Percentiles rank a stretch among this genome's conserved stretches.
Evolutionary conservation across 2,797 vertebrate genomes (phyloP).

Genomic region (Gastrophryne carolinensis): DNA sequence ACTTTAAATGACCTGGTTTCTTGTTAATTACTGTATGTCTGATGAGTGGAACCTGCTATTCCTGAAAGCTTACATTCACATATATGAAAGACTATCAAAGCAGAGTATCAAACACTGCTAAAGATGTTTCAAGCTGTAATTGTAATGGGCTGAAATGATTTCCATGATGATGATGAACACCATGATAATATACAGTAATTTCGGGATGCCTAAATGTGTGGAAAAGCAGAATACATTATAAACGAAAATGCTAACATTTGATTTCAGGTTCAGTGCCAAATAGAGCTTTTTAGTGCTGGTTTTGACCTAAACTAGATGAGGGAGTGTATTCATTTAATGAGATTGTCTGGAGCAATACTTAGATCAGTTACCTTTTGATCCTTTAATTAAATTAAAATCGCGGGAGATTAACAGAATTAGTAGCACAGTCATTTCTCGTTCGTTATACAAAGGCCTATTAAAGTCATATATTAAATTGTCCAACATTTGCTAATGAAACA

Average conservation of each 20-base stretch:
- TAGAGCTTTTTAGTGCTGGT: constrained; percentile 40
- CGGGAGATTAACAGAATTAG: constrained; percentile 36
- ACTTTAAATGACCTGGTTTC: too few species aligned
- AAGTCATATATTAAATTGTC: constrained; percentile 5
- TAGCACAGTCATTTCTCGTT: constrained; percentile 1
- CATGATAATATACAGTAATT: too few species aligned
- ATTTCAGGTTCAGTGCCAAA: constrained; percentile 47
- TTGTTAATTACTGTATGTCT: too few species aligned
- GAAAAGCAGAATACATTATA: constrained; percentile 28
- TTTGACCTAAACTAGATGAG: constrained; percentile 45
- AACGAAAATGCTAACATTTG: constrained; percentile 28
- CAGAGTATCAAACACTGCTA: too few species aligned
- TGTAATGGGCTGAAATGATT: constrained; percentile 24
- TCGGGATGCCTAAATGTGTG: constrained; percentile 37
- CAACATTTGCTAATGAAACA: neutral
- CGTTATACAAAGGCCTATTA: neutral
- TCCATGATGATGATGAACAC: too few species aligned
- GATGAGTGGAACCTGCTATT: too few species aligned
- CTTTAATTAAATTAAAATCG: constrained; percentile 45
- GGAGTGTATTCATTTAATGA: constrained; percentile 44
- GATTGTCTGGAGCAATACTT: constrained; percentile 49
- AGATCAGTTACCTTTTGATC: constrained; percentile 47
- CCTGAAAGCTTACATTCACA: too few species aligned
- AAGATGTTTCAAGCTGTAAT: constrained; percentile 11
- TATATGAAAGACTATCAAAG: too few species aligned